Percentiles rank a stretch among this genome's conserved stretches.
These are phyloP conservation scores for Stegana nigrithorax DNA, from an alignment of 2,888 invertebrate species.

Conservation along the genomic window DNA sequence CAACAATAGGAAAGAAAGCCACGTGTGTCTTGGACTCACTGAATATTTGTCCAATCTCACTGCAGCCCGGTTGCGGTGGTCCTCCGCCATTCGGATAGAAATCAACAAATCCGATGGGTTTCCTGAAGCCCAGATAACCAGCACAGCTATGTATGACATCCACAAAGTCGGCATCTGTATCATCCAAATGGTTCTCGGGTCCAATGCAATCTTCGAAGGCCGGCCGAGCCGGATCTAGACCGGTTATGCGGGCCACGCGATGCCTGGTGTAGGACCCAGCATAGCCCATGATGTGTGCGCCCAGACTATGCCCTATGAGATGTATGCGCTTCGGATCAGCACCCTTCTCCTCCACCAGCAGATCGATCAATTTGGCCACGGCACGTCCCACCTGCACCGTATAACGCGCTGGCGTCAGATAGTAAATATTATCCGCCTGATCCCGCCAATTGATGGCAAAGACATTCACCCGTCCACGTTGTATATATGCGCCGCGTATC, in stretches of 20 bases:
- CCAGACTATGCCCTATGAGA: constrained; percentile 71
- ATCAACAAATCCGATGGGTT: constrained; percentile 76
- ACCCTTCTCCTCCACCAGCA: constrained; percentile 61
- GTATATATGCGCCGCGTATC: constrained; percentile 64
- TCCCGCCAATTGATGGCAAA: constrained; percentile 67
- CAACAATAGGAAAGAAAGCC: neutral
- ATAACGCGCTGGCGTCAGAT: constrained; percentile 63
- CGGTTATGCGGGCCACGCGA: constrained; percentile 73
- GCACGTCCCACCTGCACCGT: constrained; percentile 65
- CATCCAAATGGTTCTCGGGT: constrained; percentile 71
- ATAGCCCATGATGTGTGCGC: constrained; percentile 74
- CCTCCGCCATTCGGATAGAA: constrained; percentile 81
- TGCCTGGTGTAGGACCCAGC: constrained; percentile 70
- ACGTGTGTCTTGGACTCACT: constrained; percentile 41
- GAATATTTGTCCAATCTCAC: constrained; percentile 68
- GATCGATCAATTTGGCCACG: constrained; percentile 65
- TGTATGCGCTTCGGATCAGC: constrained; percentile 64
- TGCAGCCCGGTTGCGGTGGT: constrained; percentile 78
- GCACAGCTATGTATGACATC: constrained; percentile 81
- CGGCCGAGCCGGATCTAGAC: constrained; percentile 76
- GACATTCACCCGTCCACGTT: constrained; percentile 61
- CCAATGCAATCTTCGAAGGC: constrained; percentile 66
- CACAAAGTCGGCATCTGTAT: constrained; percentile 77
- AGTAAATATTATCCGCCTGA: constrained; percentile 66
- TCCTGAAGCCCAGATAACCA: constrained; percentile 73